A percentile compares a stretch with the other conserved stretches of the same genome.
Conservation (phyloP, 2,888 invertebrate species). For the Platerodrilus igneus region DNA sequence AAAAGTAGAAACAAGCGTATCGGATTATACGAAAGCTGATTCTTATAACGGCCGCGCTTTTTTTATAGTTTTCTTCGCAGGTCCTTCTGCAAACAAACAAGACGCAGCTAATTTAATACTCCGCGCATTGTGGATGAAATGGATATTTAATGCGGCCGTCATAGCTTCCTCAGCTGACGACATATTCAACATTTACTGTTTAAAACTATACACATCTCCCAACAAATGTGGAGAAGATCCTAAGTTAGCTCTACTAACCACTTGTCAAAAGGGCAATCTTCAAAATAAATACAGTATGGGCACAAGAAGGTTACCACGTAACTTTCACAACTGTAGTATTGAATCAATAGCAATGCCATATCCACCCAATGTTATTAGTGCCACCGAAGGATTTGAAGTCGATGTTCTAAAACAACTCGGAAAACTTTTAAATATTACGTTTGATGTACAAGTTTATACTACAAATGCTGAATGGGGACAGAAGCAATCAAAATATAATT, state of each 20-base stretch:
- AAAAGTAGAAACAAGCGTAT: conserved; percentile 10
- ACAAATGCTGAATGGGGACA: conserved; percentile 50
- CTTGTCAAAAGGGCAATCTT: conserved; percentile 21
- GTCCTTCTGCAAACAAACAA: conserved; percentile 7
- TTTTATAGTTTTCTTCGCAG: conserved; percentile 18
- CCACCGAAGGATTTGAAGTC: conserved; percentile 30
- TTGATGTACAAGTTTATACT: conserved; percentile 40
- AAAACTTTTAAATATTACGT: conserved; percentile 27
- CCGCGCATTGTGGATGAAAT: conserved; percentile 17
- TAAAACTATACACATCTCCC: conserved; percentile 13
- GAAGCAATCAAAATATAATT: conserved; percentile 44
- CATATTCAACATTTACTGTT: conserved; percentile 24
- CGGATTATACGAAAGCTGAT: conserved; percentile 12
- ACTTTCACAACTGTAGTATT: conserved; percentile 26
- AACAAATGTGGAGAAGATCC: conserved; percentile 19
- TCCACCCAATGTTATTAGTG: conserved; percentile 33
- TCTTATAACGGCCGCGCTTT: conserved; percentile 17
- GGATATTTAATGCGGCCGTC: conserved; percentile 22
- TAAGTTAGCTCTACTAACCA: conserved; percentile 12
- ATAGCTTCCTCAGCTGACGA: conserved; percentile 16
- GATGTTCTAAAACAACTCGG: conserved; percentile 26
- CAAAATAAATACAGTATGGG: conserved; percentile 12
- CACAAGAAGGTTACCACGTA: conserved; percentile 11
- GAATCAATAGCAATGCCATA: conserved; percentile 26
- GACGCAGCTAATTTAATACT: conserved; percentile 15